Conservation (phyloP, 2,113 vertebrate species). For the Cettia cetti region DNA sequence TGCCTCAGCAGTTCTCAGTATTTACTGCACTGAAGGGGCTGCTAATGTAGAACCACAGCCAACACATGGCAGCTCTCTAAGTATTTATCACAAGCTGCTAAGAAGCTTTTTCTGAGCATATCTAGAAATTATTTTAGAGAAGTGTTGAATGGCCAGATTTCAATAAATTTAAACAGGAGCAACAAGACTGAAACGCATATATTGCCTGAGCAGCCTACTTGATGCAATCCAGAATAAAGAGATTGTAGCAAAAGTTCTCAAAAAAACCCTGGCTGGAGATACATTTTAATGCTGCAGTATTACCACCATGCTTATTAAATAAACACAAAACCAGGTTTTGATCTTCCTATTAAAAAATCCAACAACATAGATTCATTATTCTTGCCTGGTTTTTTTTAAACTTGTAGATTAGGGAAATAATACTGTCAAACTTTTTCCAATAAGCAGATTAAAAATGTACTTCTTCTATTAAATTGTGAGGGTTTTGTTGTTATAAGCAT, state of each 20-base stretch:
- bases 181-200: not conserved
- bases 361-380: not conserved
- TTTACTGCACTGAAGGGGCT: not conserved
- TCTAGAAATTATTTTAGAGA: constrained; percentile 38
- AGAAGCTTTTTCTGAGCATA: constrained; percentile 47
- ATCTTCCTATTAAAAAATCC: not conserved
- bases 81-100: constrained; percentile 13
- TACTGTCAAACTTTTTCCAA: not conserved
- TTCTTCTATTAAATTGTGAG: not conserved
- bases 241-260: not conserved
- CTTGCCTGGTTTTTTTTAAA: not conserved
- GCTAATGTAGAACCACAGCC: not conserved
- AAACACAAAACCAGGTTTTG: not conserved
- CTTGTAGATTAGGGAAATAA: not conserved
- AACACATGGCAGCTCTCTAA: not conserved
- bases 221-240: not conserved
- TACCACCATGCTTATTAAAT: not conserved
- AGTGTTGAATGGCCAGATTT: not conserved
- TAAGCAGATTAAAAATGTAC: not conserved
- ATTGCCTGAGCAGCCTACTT: not conserved
- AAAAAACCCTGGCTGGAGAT: not conserved
- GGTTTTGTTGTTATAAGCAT: not conserved
- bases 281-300: not conserved
- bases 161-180: constrained; percentile 26
- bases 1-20: not conserved